These are phyloP conservation scores for Drosophila pseudoananassae DNA, from an alignment of 1,140 invertebrate species.

Conservation along the genomic window DNA sequence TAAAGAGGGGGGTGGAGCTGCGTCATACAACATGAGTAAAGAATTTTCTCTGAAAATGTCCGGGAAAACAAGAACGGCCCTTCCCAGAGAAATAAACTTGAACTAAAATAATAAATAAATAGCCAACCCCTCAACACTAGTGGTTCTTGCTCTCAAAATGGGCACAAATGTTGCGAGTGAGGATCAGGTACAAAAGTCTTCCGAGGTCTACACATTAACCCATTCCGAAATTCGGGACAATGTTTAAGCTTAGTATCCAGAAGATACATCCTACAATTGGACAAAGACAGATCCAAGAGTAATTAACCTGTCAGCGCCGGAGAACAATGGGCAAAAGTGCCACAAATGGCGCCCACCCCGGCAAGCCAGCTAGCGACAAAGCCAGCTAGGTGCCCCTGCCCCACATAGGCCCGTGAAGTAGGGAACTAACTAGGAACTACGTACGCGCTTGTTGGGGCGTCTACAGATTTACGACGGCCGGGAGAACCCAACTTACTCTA, in stretches of 20 bases:
- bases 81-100: slow-evolving; percentile 20
- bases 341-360: slow-evolving; percentile 42
- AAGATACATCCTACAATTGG: background rate
- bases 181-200: background rate
- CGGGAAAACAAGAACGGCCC: slow-evolving; percentile 57
- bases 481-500: slow-evolving; percentile 13
- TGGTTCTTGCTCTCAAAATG: slow-evolving; percentile 10
- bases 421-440: slow-evolving; percentile 40
- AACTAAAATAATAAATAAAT: slow-evolving; percentile 46
- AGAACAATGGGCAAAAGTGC: slow-evolving; percentile 66
- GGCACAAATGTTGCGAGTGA: slow-evolving; percentile 24
- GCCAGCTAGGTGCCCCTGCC: background rate
- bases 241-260: too few relatives aligned
- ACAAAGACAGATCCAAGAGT: slow-evolving; percentile 5
- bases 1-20: background rate
- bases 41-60: slow-evolving; percentile 64
- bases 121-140: slow-evolving; percentile 10
- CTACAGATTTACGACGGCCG: slow-evolving; percentile 71
- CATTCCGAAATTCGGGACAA: too few relatives aligned
- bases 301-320: slow-evolving; percentile 74
- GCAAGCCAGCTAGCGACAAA: slow-evolving; percentile 11
- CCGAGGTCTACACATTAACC: too few relatives aligned
- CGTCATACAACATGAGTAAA: slow-evolving; percentile 26
- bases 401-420: slow-evolving; percentile 9
- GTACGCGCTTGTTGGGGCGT: slow-evolving; percentile 26